Conservation (phyloP, 2,113 vertebrate species). For the Marmota flaviventris region DNA sequence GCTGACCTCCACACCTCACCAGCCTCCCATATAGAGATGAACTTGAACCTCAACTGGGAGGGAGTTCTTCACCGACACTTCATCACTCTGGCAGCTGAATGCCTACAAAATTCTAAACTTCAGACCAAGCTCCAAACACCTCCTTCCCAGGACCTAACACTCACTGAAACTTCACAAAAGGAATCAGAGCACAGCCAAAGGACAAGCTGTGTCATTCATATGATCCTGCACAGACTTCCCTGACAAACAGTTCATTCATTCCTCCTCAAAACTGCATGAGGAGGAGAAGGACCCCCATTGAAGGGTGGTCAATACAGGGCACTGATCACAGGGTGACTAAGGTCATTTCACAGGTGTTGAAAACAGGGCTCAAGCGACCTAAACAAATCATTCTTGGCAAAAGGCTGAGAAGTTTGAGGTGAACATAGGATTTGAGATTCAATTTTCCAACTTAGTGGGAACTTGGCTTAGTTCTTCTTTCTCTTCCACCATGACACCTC, state of each 20-base stretch:
- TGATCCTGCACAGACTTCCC: background rate
- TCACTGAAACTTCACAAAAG: background rate
- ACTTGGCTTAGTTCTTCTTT: background rate
- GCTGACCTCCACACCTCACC: background rate
- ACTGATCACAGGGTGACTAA: background rate
- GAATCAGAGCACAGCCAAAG: background rate
- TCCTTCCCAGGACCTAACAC: background rate
- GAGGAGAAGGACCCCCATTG: background rate
- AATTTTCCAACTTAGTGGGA: background rate
- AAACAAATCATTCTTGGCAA: background rate
- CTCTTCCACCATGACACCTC: background rate
- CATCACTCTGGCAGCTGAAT: background rate
- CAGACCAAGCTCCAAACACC: background rate
- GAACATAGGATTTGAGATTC: background rate
- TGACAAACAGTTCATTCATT: background rate
- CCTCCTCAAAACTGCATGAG: background rate
- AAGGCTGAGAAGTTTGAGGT: slow-evolving; percentile 20
- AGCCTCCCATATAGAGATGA: background rate
- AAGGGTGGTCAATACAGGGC: background rate
- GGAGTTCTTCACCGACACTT: background rate
- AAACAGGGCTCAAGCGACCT: background rate
- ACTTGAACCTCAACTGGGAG: background rate
- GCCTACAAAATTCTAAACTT: background rate
- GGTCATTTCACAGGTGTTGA: background rate
- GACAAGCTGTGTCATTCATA: background rate